A percentile compares a stretch with the other conserved stretches of the same genome.
Evolutionary conservation across 2,797 vertebrate genomes (phyloP).

Genomic region (Scleropages formosus): DNA sequence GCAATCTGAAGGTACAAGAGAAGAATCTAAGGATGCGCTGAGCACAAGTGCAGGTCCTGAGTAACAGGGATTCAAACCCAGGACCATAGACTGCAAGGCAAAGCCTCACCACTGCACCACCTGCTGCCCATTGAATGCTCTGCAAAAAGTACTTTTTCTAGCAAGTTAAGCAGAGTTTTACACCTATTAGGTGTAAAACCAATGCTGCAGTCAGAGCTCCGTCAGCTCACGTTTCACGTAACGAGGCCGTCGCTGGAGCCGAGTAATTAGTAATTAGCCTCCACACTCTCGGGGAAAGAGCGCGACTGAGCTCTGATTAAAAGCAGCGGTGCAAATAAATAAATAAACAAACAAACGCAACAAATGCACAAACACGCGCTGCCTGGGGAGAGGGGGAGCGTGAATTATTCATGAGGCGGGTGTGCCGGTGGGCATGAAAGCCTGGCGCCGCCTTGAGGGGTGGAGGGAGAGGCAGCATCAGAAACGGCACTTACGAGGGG

Average conservation of each 20-base stretch:
- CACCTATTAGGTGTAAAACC: no score
- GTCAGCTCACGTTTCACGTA: neutral
- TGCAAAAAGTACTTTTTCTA: neutral
- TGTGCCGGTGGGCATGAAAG: neutral
- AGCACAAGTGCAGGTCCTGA: no score
- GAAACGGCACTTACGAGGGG: neutral
- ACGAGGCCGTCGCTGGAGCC: neutral
- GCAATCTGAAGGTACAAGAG: no score
- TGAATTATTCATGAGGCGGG: slow-evolving; percentile 27
- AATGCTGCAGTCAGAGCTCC: no score
- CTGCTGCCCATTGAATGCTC: neutral
- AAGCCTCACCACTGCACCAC: neutral
- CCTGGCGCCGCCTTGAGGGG: neutral
- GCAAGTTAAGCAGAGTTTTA: no score
- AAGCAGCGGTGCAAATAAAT: neutral
- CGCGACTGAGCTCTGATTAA: slow-evolving; percentile 18
- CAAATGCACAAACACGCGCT: neutral
- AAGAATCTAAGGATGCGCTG: no score
- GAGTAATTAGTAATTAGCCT: slow-evolving; percentile 16
- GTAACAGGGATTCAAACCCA: no score
- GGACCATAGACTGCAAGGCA: no score
- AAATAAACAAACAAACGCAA: no score
- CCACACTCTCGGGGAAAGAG: slow-evolving; percentile 1
- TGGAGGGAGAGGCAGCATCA: slow-evolving; percentile 1
- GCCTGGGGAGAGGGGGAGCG: slow-evolving; percentile 2